These are phyloP conservation scores for Astyanax mexicanus DNA, from an alignment of 2,797 vertebrate species.

Conservation along the genomic window DNA sequence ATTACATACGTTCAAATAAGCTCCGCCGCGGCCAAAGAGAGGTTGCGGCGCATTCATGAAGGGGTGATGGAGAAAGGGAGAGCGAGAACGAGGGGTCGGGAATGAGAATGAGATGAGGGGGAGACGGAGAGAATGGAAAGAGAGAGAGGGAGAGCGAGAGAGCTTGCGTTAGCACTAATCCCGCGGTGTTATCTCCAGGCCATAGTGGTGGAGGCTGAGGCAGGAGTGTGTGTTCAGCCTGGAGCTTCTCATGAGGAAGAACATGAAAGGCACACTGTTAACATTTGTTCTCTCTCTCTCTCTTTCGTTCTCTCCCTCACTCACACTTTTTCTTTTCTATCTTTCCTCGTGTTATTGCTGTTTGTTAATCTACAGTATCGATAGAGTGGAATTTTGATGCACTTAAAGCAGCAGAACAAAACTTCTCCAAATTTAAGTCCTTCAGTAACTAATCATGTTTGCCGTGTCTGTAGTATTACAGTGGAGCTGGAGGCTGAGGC, in stretches of 20 bases:
- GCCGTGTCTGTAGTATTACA: neutral
- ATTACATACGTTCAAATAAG: constrained; percentile 82
- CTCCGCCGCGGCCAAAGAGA: constrained; percentile 69
- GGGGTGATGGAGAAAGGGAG: constrained; percentile 58
- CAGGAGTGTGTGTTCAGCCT: constrained; percentile 51
- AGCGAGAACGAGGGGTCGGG: constrained; percentile 50
- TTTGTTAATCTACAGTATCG: too few species aligned
- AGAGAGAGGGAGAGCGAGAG: constrained; percentile 25
- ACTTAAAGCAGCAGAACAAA: too few species aligned
- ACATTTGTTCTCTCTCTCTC: constrained; percentile 34
- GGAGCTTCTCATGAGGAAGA: constrained; percentile 51
- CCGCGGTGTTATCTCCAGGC: constrained; percentile 58
- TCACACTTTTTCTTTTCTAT: constrained; percentile 12
- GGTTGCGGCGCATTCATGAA: constrained; percentile 69
- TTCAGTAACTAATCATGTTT: too few species aligned
- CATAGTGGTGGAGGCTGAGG: constrained; percentile 43
- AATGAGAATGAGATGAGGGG: constrained; percentile 34
- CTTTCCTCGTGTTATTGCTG: neutral
- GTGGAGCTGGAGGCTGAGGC: too few species aligned
- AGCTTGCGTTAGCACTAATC: constrained; percentile 58
- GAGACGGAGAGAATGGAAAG: constrained; percentile 26
- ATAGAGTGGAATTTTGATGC: too few species aligned
- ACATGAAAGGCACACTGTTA: constrained; percentile 54
- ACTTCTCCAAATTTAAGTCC: too few species aligned
- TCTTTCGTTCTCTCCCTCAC: constrained; percentile 24